Base-by-base conservation (phyloP, 2,113 vertebrate species). In the Sphaerodactylus townsendi region DNA sequence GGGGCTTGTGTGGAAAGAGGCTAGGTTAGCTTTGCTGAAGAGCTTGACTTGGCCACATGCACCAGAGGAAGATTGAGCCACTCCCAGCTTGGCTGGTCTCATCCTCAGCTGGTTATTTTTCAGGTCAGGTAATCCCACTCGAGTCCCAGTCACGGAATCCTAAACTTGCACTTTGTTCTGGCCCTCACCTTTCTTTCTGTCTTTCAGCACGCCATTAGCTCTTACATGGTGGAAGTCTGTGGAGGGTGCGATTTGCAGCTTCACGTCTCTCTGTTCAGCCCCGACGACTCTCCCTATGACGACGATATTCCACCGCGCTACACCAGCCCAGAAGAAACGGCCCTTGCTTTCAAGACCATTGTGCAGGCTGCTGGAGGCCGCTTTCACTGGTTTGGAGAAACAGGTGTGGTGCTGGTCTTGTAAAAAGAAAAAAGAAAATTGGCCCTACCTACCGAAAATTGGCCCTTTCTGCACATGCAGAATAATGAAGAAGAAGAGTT, bases 331-430 rank as follows among this genome's bases (percentile, higher is more conserved):
- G 1, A 17, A 0, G 95, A 97, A 80, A 95, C 95, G 0, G 95
- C 94, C 0, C 0, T 0, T 0, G 90, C 93, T 77, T 91, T 96
- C 72, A 94, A 90, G 28, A 92, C 94, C 19, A 70, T 97, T 73
- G 93, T 93, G 0, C 92, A 59, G 66, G 89, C 91, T 28, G 86
- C 93, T 8, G 80, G 76, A 0, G 97, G 97, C 23, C 96, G 96
- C 30, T 96, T 98, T 83, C 97, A 97, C 59, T 98, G 97, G 95
- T 96, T 96, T 93, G 96, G 95, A 85, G 95, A 97, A 82, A 95
- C 93, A 90, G 97, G 97, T 98, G 71, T 1, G 82, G 65, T 62
- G 15, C 11, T 37, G 44, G 23, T 35, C 17, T 14, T 9, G 72
- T 62, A 25, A 41, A 2, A 13, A 15, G 6, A 25, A 25, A 19